phyloP scores from a whole-genome alignment of 2,797 vertebrate species.

The Channa striata region DNA sequence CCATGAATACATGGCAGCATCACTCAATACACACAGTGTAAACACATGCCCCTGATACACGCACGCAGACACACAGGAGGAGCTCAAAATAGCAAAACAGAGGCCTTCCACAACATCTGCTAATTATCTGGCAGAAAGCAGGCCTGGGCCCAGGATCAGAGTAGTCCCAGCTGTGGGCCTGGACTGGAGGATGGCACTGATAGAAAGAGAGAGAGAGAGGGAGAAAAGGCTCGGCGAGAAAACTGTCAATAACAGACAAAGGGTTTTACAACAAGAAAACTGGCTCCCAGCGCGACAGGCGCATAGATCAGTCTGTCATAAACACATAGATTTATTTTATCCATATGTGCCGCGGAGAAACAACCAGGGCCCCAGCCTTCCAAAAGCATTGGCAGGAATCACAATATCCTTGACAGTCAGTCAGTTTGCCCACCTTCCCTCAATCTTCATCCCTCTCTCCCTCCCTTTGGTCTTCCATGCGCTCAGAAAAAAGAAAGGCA shows the following conservation, averaged over 20 bases:
- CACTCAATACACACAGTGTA: slow-evolving; percentile 45
- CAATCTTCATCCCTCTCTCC: slow-evolving; percentile 54
- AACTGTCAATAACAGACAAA: slow-evolving; percentile 78
- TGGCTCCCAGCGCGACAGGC: slow-evolving; percentile 56
- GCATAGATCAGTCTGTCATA: slow-evolving; percentile 77
- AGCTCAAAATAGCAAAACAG: slow-evolving; percentile 76
- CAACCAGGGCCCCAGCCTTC: slow-evolving; percentile 65
- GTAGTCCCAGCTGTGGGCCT: slow-evolving; percentile 77
- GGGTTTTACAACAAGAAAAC: slow-evolving; percentile 66
- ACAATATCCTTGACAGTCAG: slow-evolving; percentile 78
- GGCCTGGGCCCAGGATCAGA: slow-evolving; percentile 74
- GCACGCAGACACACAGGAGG: slow-evolving; percentile 56
- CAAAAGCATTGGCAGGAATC: slow-evolving; percentile 75
- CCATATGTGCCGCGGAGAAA: slow-evolving; percentile 74
- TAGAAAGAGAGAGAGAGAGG: slow-evolving; percentile 55
- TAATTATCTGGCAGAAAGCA: slow-evolving; percentile 81
- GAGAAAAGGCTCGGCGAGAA: slow-evolving; percentile 45
- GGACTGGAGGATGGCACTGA: slow-evolving; percentile 68
- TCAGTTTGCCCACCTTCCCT: slow-evolving; percentile 67
- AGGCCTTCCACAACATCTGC: slow-evolving; percentile 82
- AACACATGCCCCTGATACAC: slow-evolving; percentile 47
- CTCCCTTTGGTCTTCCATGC: slow-evolving; percentile 69
- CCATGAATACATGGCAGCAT: slow-evolving; percentile 72
- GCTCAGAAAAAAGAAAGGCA: slow-evolving; percentile 79
- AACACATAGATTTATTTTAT: slow-evolving; percentile 80